These are phyloP conservation scores for Formica exsecta DNA, from an alignment of 1,140 invertebrate species.

Conservation along the genomic window DNA sequence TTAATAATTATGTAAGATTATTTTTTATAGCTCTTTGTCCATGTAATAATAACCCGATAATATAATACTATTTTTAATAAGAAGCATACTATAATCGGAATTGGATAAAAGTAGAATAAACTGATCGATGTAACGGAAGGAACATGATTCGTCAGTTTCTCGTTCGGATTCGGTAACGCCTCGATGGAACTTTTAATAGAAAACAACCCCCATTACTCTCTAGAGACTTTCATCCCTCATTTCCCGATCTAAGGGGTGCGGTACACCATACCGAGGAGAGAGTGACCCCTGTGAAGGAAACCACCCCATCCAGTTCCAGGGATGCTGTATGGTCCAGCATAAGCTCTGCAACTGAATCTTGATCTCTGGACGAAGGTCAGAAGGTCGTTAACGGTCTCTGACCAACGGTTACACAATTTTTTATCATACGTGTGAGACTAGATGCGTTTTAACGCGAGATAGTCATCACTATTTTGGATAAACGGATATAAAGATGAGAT, in stretches of 20 bases:
- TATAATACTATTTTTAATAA: not conserved
- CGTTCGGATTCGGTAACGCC: conserved; percentile 35
- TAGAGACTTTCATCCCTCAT: conserved; percentile 74
- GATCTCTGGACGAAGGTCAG: conserved; percentile 73
- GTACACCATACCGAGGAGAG: conserved; percentile 3
- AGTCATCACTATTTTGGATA: not conserved
- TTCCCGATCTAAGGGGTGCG: conserved; percentile 62
- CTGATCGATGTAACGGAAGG: not conserved
- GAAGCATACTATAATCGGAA: not conserved
- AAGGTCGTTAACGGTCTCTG: conserved; percentile 77
- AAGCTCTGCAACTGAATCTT: conserved; percentile 73
- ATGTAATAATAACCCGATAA: not conserved
- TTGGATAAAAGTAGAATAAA: conserved; percentile 25
- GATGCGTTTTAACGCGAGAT: not conserved
- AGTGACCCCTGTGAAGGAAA: conserved; percentile 65
- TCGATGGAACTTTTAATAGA: conserved; percentile 71
- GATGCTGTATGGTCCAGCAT: conserved; percentile 82
- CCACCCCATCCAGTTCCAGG: conserved; percentile 82
- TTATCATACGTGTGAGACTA: conserved; percentile 28
- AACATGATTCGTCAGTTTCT: conserved; percentile 19
- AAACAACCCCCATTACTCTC: conserved; percentile 70
- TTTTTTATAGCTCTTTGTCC: not conserved
- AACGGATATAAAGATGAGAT: not conserved
- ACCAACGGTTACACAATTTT: conserved; percentile 62
- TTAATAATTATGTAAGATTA: not conserved